Conservation (phyloP, 2,888 invertebrate species). For the Drosophila basisetae region DNA sequence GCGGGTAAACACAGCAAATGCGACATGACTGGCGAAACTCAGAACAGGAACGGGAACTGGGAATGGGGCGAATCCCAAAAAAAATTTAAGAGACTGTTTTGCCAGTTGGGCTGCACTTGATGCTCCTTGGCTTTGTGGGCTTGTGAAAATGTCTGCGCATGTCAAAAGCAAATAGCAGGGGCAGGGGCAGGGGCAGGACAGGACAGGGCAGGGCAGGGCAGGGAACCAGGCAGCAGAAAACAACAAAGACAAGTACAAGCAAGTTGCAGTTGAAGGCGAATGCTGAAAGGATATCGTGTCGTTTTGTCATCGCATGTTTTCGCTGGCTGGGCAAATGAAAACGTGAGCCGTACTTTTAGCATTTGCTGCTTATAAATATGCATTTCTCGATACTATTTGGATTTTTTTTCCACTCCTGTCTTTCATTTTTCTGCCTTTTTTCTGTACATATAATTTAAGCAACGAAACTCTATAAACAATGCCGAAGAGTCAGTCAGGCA, state of each 20-base stretch:
- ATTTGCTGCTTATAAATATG: constrained; percentile 74
- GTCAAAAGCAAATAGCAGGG: constrained; percentile 63
- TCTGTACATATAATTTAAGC: constrained; percentile 72
- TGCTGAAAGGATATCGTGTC: constrained; percentile 78
- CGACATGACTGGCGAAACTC: constrained; percentile 52
- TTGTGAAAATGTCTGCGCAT: constrained; percentile 79
- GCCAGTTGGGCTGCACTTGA: constrained; percentile 65
- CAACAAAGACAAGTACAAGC: constrained; percentile 27
- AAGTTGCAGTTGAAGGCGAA: constrained; percentile 28
- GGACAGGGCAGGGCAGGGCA: background rate
- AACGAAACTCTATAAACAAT: constrained; percentile 74
- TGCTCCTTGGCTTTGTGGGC: constrained; percentile 73
- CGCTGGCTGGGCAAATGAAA: constrained; percentile 67
- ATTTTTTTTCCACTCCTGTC: constrained; percentile 27
- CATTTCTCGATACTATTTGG: constrained; percentile 65
- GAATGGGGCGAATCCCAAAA: constrained; percentile 19
- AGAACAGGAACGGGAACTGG: constrained; percentile 39
- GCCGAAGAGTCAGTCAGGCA: constrained; percentile 35
- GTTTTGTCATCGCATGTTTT: constrained; percentile 80
- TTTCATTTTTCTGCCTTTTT: constrained; percentile 28
- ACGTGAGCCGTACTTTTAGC: constrained; percentile 68
- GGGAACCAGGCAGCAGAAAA: constrained; percentile 14
- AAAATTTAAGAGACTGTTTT: constrained; percentile 15
- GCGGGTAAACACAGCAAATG: constrained; percentile 26
- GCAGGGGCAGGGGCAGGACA: background rate